Evolutionary conservation across 2,888 invertebrate genomes (phyloP).

Genomic region (Sisyra nigra): DNA sequence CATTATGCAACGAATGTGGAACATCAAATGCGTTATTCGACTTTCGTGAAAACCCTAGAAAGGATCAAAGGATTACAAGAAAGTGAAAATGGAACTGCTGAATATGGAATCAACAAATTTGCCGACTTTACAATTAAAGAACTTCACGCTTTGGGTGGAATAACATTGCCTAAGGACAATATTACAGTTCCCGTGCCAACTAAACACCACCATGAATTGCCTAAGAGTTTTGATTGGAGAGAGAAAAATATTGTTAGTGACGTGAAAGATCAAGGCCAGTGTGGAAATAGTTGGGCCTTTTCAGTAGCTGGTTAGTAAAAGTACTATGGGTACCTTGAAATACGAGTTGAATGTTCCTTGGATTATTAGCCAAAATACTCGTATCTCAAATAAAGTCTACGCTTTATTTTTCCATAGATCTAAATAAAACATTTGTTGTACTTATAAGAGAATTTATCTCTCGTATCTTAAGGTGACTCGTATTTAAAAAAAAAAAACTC

Average conservation of each 20-base stretch:
- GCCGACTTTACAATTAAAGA: constrained; percentile 67
- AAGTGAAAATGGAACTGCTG: constrained; percentile 68
- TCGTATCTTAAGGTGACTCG: no score
- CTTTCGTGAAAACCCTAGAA: constrained; percentile 64
- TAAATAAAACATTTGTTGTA: no score
- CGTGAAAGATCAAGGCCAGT: constrained; percentile 79
- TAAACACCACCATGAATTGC: constrained; percentile 44
- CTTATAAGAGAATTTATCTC: no score
- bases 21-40: constrained; percentile 43
- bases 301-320: constrained; percentile 25
- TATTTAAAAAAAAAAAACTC: no score
- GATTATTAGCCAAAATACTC: no score
- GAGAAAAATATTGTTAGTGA: constrained; percentile 61
- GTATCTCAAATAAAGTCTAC: no score
- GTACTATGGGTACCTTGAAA: no score
- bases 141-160: constrained; percentile 41
- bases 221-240: constrained; percentile 77
- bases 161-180: constrained; percentile 32
- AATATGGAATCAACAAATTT: constrained; percentile 71
- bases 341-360: no score
- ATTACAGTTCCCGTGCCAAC: constrained; percentile 38
- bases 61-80: constrained; percentile 55
- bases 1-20: constrained; percentile 25
- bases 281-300: constrained; percentile 94
- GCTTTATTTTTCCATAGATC: no score